Evolutionary conservation across 2,113 vertebrate species (phyloP), one percentile per base, ranked within the genome.

Genomic region (Nothoprocta perdicaria): DNA sequence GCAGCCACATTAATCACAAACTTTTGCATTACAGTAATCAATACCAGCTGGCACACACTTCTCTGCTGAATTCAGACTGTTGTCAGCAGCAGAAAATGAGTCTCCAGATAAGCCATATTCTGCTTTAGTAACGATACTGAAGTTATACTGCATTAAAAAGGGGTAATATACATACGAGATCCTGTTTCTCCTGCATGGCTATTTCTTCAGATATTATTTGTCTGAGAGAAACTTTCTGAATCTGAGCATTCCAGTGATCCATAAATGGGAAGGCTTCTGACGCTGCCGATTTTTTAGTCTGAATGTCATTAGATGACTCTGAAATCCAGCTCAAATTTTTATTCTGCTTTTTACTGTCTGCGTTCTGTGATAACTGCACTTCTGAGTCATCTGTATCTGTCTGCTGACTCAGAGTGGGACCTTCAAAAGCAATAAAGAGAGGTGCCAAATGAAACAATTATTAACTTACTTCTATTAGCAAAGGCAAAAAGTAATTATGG

Each of bases 191-290:
- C 95, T 99, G 98, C 80, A 99, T 96, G 6, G 98, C 98, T 84
- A 98, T 98, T 96, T 99, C 98, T 97, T 99, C 99, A 7, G 98
- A 98, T 96, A 99, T 99, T 92, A 99, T 99, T 93, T 99, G 97
- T 86, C 99, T 97, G 23, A 99, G 98, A 84, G 99, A 99, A 31
- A 99, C 98, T 67, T 97, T 98, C 58, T 97, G 98, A 84, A 81
- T 98, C 61, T 96, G 97, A 71, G 96, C 95, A 76, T 97, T 99
- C 99, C 99, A 99, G 86, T 99, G 98, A 96, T 99, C 98, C 98
- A 98, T 97, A 94, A 98, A 97, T 14, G 98, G 98, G 72, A 98
- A 95, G 92, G 95, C 74, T 1, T 98, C 97, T 33, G 91, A 76
- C 48, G 95, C 40, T 74, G 93, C 95, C 75, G 94, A 21, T 33